Base-by-base conservation (phyloP, 2,797 vertebrate genomes). In the Parambassis ranga region DNA sequence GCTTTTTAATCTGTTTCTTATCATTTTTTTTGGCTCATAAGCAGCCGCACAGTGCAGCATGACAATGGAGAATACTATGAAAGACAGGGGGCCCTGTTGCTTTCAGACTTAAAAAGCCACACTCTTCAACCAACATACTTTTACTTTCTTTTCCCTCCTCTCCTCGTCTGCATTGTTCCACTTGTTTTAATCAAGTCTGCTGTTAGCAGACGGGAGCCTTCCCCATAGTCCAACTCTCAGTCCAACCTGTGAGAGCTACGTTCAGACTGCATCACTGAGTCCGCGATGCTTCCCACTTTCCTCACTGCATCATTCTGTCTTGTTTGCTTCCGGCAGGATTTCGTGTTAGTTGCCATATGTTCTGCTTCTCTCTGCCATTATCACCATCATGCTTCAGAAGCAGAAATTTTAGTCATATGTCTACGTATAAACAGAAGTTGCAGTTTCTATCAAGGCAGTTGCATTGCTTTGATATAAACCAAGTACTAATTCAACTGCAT, bases 151-250 rank as follows among this genome's bases (percentile, higher is more conserved):
- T 38, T 13, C 27, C 11, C 15, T n/a, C 48, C 36, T 23, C 50
- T n/a, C 26, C 18, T 33, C 11, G 32, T 49, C 36, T 36, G 52
- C 51, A 38, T 79, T 84, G 81, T 87, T 84, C 65, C 73, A 74
- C 44, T 43, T 80, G 75, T 84, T 83, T 85, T 76, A 77, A 87
- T 87, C 77, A 80, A 79, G 77, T 80, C 70, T 38, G 14, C 51
- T 32, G 58, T 75, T 42, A 44, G n/a, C n/a, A n/a, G n/a, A n/a
- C n/a, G n/a, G n/a, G n/a, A n/a, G n/a, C n/a, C n/a, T n/a, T n/a
- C n/a, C n/a, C n/a, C n/a, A n/a, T n/a, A n/a, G n/a, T n/a, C n/a
- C n/a, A n/a, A n/a, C n/a, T n/a, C n/a, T 51, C 31, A 46, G 38
- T 75, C 47, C 35, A 26, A 68, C 69, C 47, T 46, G 35, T 8